Evolutionary conservation across 2,888 invertebrate species (phyloP), one percentile per base, ranked within the genome.

Genomic region (Heliconius aoede): DNA sequence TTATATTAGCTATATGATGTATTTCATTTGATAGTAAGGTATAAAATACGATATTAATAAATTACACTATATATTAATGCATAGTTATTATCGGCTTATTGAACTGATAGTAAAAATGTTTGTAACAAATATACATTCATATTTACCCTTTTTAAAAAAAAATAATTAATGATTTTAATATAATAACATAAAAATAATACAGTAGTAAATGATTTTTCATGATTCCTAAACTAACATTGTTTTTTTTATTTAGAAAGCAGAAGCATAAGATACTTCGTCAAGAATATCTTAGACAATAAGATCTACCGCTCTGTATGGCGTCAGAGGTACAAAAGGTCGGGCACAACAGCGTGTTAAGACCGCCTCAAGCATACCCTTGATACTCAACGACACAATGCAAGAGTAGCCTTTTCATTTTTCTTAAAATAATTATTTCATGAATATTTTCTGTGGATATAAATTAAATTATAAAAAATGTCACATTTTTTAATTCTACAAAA

Each of bases 271-370:
- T 55, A 73, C 79, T 71, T 74, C 77, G 60, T 58, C 73, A 72
- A 72, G 72, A 64, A 73, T 72, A 77, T 74, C 65, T 77, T 26
- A 32, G 69, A 79, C 79, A 79, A 79, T 79, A 76, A 67, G 58
- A 77, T 68, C 64, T 72, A 64, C 74, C 46, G 46, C 71, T 28
- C 74, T 73, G 62, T 72, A 71, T 71, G 72, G 64, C 24, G 46
- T 64, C 74, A 72, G 62, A 64, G 72, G 69, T 77, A 79, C 60
- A 79, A 75, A 79, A 79, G 77, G 77, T 77, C 74, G 72, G 72
- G 67, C 32, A 62, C 72, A 62, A 55, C 51, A 75, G 61, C 62
- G 55, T 75, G 75, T 71, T 61, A 64, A 75, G 75, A 75, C 8
- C 71, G 62, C 68, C 71, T 61, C 75, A 75, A 75, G 75, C 68